phyloP scores from a whole-genome alignment of 1,140 invertebrate genomes.

The Aleiodes sp. region DNA sequence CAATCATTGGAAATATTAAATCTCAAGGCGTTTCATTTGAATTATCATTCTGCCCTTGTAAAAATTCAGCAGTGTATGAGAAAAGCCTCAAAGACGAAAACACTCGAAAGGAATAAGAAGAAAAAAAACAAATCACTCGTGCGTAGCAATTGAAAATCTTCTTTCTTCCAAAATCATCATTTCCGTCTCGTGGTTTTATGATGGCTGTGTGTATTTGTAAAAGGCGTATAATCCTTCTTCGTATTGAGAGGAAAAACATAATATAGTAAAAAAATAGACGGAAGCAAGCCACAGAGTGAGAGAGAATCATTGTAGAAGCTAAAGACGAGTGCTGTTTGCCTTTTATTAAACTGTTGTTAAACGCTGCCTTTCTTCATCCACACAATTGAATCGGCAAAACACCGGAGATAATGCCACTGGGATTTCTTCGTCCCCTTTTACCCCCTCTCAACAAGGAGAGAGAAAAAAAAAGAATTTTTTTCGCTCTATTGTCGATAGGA shows the following conservation, averaged over 20 bases:
- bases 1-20: too few species aligned
- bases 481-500: neutral
- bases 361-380: conserved; percentile 61
- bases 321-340: conserved; percentile 55
- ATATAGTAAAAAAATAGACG: neutral
- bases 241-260: conserved; percentile 2
- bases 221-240: conserved; percentile 17
- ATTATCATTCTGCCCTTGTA: too few species aligned
- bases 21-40: too few species aligned
- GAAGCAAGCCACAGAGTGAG: neutral
- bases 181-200: conserved; percentile 3
- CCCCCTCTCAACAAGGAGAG: conserved; percentile 10
- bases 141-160: conserved; percentile 7
- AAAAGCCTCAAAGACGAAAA: conserved; percentile 51
- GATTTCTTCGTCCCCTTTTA: conserved; percentile 23
- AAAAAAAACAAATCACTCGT: conserved; percentile 16
- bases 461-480: neutral
- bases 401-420: conserved; percentile 59
- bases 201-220: conserved; percentile 6
- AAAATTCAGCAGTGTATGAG: conserved; percentile 27
- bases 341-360: conserved; percentile 68
- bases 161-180: neutral
- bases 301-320: neutral
- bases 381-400: conserved; percentile 66
- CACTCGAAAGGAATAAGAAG: conserved; percentile 44